Evolutionary conservation across 2,113 vertebrate genomes (phyloP).

Genomic region (Ceratotherium simum): DNA sequence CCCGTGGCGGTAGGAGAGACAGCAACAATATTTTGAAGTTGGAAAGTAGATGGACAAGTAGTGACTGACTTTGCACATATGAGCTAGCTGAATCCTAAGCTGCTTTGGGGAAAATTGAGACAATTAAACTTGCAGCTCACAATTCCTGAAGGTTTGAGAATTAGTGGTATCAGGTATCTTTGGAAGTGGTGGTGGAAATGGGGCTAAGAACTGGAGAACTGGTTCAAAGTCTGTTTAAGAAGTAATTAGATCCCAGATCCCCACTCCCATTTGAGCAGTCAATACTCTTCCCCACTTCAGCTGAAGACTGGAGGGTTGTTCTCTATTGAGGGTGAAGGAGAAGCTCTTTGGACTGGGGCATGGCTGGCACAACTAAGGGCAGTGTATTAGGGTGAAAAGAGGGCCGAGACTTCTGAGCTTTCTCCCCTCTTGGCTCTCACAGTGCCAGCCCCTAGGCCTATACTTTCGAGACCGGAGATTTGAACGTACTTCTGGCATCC

Average conservation of each 20-base stretch:
- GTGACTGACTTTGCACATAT: not conserved
- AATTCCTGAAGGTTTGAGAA: not conserved
- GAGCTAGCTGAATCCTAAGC: not conserved
- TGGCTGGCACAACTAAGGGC: not conserved
- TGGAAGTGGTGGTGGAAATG: conserved; percentile 1
- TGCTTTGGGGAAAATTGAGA: not conserved
- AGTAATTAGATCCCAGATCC: not conserved
- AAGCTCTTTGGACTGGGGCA: not conserved
- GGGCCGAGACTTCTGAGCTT: not conserved
- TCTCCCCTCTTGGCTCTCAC: not conserved
- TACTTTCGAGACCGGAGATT: not conserved
- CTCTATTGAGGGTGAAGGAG: not conserved
- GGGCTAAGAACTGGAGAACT: not conserved
- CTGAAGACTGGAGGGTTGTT: not conserved
- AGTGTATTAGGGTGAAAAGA: no score
- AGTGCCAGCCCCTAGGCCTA: not conserved
- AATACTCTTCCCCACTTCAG: not conserved
- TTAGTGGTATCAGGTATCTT: not conserved
- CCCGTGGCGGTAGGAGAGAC: not conserved
- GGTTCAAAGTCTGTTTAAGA: conserved; percentile 10
- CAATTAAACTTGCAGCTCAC: not conserved
- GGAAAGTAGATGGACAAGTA: not conserved
- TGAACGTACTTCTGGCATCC: not conserved
- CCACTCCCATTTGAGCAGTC: not conserved
- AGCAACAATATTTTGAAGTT: not conserved